phyloP scores from a whole-genome alignment of 1,140 invertebrate species.

The Anastrepha ludens region DNA sequence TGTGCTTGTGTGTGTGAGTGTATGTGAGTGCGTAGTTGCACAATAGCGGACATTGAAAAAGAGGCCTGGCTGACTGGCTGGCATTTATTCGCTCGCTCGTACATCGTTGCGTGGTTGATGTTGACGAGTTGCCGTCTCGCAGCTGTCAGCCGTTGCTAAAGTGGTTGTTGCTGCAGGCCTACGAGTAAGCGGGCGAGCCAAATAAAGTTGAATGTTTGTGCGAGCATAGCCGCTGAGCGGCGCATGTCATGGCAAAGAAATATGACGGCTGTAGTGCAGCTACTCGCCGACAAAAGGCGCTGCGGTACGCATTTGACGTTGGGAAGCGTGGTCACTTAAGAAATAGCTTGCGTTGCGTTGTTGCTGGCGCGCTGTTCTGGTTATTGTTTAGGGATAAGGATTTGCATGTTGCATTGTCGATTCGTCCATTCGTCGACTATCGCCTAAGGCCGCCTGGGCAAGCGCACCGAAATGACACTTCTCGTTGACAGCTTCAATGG shows the following conservation, averaged over 20 bases:
- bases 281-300: slow-evolving; percentile 56
- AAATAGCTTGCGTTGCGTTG: background rate
- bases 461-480: slow-evolving; percentile 22
- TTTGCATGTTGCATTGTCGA: background rate
- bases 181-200: background rate
- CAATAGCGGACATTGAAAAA: background rate
- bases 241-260: slow-evolving; percentile 44
- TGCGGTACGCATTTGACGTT: slow-evolving; percentile 6
- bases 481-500: slow-evolving; percentile 36
- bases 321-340: background rate
- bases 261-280: slow-evolving; percentile 49
- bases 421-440: background rate
- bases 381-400: slow-evolving; percentile 43
- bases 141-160: slow-evolving; percentile 55
- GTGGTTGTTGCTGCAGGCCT: background rate
- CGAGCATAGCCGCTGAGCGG: background rate
- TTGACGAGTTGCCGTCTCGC: slow-evolving; percentile 52
- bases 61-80: background rate
- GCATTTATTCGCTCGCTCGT: slow-evolving; percentile 23
- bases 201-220: slow-evolving; percentile 6
- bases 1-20: background rate
- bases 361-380: background rate
- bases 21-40: background rate
- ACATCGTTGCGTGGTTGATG: slow-evolving; percentile 47
- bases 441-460: slow-evolving; percentile 11